Base-by-base conservation (phyloP, 2,113 vertebrate species). In the Cebus imitator region DNA sequence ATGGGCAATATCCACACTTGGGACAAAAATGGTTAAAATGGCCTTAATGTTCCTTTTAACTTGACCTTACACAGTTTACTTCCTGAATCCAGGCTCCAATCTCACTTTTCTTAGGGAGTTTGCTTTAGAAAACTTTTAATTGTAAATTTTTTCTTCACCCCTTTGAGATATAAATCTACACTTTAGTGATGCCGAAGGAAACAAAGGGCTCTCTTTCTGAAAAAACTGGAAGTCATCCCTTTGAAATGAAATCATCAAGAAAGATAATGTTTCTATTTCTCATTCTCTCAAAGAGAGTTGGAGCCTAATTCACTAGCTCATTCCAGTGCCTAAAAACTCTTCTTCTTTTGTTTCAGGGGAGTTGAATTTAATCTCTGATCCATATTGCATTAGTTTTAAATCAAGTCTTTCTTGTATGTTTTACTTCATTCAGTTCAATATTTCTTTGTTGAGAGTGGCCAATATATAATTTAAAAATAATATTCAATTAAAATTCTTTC, bases 401-500 rank as follows among this genome's bases (percentile, higher is more conserved):
- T 61, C 79, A 94, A 83, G 57, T 64, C 43, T 72, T 83, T 16
- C 30, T 87, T 45, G 27, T 3, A 45, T 86, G 21, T 64, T 95
- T 85, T 79, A 45, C 16, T 25, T 43, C 11, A 78, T 79, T 16
- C 50, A 48, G 16, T 30, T 35, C 18, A 78, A 70, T 32, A 43
- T 97, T 89, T 75, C 72, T 91, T 87, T 64, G n/a, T 87, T 9
- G 57, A 87, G 37, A 57, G 9, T 50, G 94, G 57, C 32, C 3
- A 30, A 30, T 81, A 50, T 20, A 61, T 23, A 84, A 66, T 84
- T 64, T 6, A 80, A n/a, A 89, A 96, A 57, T n/a, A 45, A 43
- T 79, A 83, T 87, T 68, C 48, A 92, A 78, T 78, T 87, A n/a
- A 43, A 81, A 85, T 12, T 11, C 21, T 80, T 97, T 91, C 40